Evolutionary conservation across 1,140 invertebrate genomes (phyloP), one percentile per base, ranked within the genome.

Genomic region (Anagrus nilaparvatae): DNA sequence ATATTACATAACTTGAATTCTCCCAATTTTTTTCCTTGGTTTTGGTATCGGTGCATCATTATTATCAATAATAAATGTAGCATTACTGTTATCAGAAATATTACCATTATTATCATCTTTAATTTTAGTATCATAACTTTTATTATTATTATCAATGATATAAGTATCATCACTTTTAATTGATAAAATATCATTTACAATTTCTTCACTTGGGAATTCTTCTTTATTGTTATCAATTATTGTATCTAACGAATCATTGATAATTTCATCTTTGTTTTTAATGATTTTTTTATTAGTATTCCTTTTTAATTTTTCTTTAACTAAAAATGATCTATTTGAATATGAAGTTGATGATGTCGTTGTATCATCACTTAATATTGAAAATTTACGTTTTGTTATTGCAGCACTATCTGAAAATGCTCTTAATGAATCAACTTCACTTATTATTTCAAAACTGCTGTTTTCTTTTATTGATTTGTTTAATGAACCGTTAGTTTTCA

Each of bases 31-130:
- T 29, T 38, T 55, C 12, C 56, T 55, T 21, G 58, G 49, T 25
- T 56, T 57, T 1, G 59, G 48, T 38, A 57, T 30, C 23, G 53
- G 52, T 14, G 32, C 8, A 25, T 53, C 31, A 46, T 65, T 56
- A 31, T 54, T 59, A 34, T 62, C 58, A 34, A 66, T 53, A n/a
- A 54, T 49, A 46, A 66, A 66, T 14, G 63, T 65, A 3, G 52
- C 54, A 32, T 60, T 60, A 23, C 63, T 66, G 5, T 40, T 47
- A 7, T 50, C 23, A 2, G 62, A 63, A 33, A 39, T 52, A 3
- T 40, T 46, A 23, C 51, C 54, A n/a, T 23, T 49, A 30, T 25
- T 34, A 33, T 20, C 35, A 19, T 36, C 33, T 17, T 25, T 30
- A 13, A 32, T 34, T 19, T 43, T 46, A 19, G 24, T 52, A 5